phyloP scores from a whole-genome alignment of 2,888 invertebrate genomes.

The Synanthedon andrenaeformis region DNA sequence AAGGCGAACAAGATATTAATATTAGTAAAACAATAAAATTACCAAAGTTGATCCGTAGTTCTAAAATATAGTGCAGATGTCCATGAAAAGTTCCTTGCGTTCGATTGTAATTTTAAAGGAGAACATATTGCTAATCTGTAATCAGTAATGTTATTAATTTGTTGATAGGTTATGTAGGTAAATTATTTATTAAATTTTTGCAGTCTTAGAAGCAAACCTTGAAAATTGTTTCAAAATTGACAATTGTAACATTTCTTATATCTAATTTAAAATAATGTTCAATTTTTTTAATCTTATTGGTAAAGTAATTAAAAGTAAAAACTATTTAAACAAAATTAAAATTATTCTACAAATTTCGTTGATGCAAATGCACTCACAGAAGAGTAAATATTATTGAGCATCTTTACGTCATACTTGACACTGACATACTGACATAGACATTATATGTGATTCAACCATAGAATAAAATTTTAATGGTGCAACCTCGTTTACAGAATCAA shows the following conservation, averaged over 20 bases:
- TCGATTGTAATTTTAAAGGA: constrained; percentile 21
- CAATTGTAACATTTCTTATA: constrained; percentile 30
- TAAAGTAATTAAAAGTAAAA: no score
- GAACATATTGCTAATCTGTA: constrained; percentile 43
- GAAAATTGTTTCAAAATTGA: constrained; percentile 46
- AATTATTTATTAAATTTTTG: no score
- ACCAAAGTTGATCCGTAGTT: constrained; percentile 55
- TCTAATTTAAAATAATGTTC: background rate
- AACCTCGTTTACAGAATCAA: no score
- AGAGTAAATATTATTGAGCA: no score
- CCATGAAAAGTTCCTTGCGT: constrained; percentile 32
- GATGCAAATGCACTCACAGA: no score
- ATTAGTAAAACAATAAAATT: constrained; percentile 10
- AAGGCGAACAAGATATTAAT: background rate
- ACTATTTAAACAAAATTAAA: no score
- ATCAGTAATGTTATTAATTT: constrained; percentile 2
- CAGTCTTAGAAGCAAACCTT: constrained; percentile 19
- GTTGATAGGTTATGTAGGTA: no score
- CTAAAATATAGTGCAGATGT: constrained; percentile 41
- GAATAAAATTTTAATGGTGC: no score
- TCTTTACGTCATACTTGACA: no score
- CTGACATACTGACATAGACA: no score
- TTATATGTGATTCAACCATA: no score
- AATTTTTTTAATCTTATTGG: background rate
- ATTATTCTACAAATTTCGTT: no score